Conservation (phyloP, 2,113 vertebrate species). For the Podarcis raffonei region DNA sequence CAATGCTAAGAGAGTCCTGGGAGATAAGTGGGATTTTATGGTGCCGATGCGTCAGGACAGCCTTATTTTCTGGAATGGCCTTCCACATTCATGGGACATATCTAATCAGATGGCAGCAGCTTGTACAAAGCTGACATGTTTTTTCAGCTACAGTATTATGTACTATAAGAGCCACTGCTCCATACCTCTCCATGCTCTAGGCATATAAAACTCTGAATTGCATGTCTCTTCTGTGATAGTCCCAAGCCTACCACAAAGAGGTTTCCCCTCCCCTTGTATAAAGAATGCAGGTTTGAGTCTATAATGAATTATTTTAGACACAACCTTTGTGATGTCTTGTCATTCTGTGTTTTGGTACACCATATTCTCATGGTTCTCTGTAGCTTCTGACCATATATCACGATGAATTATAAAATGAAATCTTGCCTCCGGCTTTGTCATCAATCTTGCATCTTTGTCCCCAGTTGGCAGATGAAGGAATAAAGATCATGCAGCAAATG, state of each 20-base stretch:
- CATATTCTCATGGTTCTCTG: slow-evolving; percentile 12
- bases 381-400: slow-evolving; percentile 30
- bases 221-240: background rate
- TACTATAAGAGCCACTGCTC: background rate
- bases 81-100: background rate
- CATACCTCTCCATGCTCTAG: background rate
- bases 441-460: slow-evolving; percentile 1
- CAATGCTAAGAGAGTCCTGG: background rate
- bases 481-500: background rate
- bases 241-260: background rate
- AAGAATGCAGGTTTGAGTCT: background rate
- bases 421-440: slow-evolving; percentile 29
- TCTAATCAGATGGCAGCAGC: background rate
- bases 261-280: background rate
- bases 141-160: background rate
- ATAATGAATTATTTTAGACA: background rate
- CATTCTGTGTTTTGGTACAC: background rate
- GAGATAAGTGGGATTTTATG: background rate
- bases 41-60: background rate
- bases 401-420: slow-evolving; percentile 36
- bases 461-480: slow-evolving; percentile 7
- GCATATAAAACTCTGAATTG: background rate
- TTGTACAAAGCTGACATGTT: background rate
- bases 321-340: background rate
- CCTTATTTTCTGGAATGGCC: background rate